phyloP scores from a whole-genome alignment of 92 coral and sea anemone genomes.

The Phenganax stokvisi region DNA sequence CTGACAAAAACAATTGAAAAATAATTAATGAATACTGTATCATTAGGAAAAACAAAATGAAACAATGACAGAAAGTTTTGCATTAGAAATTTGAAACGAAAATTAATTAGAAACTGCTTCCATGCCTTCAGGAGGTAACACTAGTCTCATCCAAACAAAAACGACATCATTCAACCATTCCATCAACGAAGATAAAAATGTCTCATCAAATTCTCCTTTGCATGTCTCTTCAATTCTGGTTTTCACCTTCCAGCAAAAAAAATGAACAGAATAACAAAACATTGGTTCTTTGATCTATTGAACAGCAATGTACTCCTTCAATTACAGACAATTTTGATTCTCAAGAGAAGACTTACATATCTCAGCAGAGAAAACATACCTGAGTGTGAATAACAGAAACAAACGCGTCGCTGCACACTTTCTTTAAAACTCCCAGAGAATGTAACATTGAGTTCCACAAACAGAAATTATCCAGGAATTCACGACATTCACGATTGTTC shows the following conservation, averaged over 20 bases:
- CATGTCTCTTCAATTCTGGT: conserved; percentile 73
- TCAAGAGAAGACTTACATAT: background rate
- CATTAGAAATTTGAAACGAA: background rate
- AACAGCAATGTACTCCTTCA: background rate
- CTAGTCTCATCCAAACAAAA: conserved; percentile 63
- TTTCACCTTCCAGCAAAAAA: conserved; percentile 58
- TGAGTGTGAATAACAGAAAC: conserved; percentile 76
- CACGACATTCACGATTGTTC: conserved; percentile 63
- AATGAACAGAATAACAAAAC: background rate
- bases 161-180: conserved; percentile 85
- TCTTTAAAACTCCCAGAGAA: conserved; percentile 72
- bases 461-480: conserved; percentile 57
- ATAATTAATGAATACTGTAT: background rate
- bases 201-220: conserved; percentile 82
- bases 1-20: background rate
- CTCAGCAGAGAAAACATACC: conserved; percentile 42
- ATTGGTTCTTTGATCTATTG: background rate
- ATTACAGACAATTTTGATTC: too few relatives aligned
- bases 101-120: background rate
- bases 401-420: conserved; percentile 85
- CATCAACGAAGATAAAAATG: conserved; percentile 59
- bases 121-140: conserved; percentile 52
- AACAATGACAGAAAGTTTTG: background rate
- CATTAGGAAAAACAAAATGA: too few relatives aligned
- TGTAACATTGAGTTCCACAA: conserved; percentile 69